These are phyloP conservation scores for Seriola quinqueradiata DNA, from an alignment of 2,113 vertebrate species.

Conservation along the genomic window DNA sequence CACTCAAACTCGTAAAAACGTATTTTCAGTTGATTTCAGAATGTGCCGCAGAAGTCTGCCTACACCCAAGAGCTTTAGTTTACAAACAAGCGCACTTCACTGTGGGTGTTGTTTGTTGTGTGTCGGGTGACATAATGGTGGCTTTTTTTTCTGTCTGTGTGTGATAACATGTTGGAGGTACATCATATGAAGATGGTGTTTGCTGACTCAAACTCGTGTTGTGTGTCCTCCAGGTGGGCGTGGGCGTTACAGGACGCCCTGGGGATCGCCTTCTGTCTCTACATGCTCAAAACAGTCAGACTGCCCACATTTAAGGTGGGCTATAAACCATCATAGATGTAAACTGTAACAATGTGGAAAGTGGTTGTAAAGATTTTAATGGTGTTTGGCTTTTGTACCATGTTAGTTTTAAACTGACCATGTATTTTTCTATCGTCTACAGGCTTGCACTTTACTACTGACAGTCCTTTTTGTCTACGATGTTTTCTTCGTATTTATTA, in stretches of 20 bases:
- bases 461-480: constrained; percentile 94
- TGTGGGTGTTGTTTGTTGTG: not conserved
- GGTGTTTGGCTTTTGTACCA: not conserved
- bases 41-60: too few species aligned
- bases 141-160: not conserved
- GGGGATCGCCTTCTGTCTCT: constrained; percentile 96
- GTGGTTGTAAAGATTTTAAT: not conserved
- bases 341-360: not conserved
- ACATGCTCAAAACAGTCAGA: constrained; percentile 95
- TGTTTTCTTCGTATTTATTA: constrained; percentile 97
- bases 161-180: not conserved
- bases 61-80: not conserved
- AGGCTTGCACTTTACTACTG: constrained; percentile 96
- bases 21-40: too few species aligned
- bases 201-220: constrained; percentile 31
- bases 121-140: not conserved
- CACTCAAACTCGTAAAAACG: too few species aligned
- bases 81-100: not conserved
- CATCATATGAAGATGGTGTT: not conserved
- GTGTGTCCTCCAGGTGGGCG: constrained; percentile 89
- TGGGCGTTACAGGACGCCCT: constrained; percentile 95
- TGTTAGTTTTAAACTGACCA: not conserved
- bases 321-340: not conserved
- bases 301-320: constrained; percentile 96
- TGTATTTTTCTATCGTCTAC: constrained; percentile 27